These are phyloP conservation scores for Oopsacas minuta DNA, from an alignment of 37 sponge, comb jelly and placozoan species.

Conservation along the genomic window DNA sequence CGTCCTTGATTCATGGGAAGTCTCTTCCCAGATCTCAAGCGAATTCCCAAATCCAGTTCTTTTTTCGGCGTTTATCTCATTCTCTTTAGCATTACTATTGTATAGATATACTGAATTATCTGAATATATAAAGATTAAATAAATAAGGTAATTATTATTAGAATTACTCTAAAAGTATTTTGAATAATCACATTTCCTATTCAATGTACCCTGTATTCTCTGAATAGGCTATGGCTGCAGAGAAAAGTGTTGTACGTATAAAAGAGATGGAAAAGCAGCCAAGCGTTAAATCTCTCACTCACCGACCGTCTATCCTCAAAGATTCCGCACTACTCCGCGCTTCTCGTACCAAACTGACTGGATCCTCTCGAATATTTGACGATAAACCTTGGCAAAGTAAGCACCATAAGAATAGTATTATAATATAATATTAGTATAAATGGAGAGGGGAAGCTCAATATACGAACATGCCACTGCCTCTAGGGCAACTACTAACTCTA, in stretches of 20 bases:
- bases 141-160: too few relatives aligned
- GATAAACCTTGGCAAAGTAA: constrained; percentile 12
- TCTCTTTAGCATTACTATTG: too few relatives aligned
- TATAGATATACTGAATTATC: too few relatives aligned
- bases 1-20: too few relatives aligned
- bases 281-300: not conserved
- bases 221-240: not conserved
- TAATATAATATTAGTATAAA: not conserved
- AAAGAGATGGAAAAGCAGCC: not conserved
- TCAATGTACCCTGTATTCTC: not conserved
- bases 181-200: too few relatives aligned
- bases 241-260: not conserved
- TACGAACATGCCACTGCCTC: not conserved
- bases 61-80: too few relatives aligned
- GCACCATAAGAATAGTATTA: not conserved
- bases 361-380: not conserved
- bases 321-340: not conserved
- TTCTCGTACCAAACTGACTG: not conserved
- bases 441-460: not conserved
- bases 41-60: too few relatives aligned
- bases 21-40: too few relatives aligned
- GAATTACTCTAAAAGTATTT: too few relatives aligned
- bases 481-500: not conserved
- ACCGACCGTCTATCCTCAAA: not conserved
- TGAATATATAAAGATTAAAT: too few relatives aligned